These are phyloP conservation scores for Gadopsis marmoratus DNA, from an alignment of 2,797 vertebrate species.

Conservation along the genomic window DNA sequence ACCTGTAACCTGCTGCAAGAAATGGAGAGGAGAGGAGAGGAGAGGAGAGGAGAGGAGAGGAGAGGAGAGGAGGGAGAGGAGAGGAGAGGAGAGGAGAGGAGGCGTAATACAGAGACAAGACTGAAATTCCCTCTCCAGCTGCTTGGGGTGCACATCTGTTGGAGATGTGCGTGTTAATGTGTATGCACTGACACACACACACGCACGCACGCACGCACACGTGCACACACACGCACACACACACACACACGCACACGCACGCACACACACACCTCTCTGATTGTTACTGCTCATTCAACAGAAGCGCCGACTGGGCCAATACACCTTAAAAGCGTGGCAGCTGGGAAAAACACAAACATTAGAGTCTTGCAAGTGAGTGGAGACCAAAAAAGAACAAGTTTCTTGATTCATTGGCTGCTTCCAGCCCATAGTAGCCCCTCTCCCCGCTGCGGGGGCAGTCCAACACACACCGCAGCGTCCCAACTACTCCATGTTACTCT, in stretches of 20 bases:
- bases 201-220: not conserved
- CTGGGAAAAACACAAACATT: not conserved
- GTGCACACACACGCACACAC: slow-evolving; percentile 13
- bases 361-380: not conserved
- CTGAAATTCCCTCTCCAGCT: slow-evolving; percentile 77
- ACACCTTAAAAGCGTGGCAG: slow-evolving; percentile 26
- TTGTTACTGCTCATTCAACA: slow-evolving; percentile 32
- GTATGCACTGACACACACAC: slow-evolving; percentile 31
- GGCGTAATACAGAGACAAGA: slow-evolving; percentile 57
- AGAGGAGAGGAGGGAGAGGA: slow-evolving; percentile 5
- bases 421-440: slow-evolving; percentile 47
- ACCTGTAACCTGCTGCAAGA: slow-evolving; percentile 45
- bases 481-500: slow-evolving; percentile 35
- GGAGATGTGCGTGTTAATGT: slow-evolving; percentile 57
- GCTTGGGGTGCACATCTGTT: slow-evolving; percentile 70
- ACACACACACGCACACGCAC: slow-evolving; percentile 5
- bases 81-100: not conserved
- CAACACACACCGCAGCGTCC: slow-evolving; percentile 8
- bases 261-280: slow-evolving; percentile 35
- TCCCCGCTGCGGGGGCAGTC: slow-evolving; percentile 16
- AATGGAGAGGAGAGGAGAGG: slow-evolving; percentile 14
- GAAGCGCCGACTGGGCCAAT: slow-evolving; percentile 5
- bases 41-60: slow-evolving; percentile 10
- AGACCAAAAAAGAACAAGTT: slow-evolving; percentile 38
- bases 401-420: slow-evolving; percentile 27